Conservation (phyloP, 1,140 invertebrate species). For the Ladona fulva region DNA sequence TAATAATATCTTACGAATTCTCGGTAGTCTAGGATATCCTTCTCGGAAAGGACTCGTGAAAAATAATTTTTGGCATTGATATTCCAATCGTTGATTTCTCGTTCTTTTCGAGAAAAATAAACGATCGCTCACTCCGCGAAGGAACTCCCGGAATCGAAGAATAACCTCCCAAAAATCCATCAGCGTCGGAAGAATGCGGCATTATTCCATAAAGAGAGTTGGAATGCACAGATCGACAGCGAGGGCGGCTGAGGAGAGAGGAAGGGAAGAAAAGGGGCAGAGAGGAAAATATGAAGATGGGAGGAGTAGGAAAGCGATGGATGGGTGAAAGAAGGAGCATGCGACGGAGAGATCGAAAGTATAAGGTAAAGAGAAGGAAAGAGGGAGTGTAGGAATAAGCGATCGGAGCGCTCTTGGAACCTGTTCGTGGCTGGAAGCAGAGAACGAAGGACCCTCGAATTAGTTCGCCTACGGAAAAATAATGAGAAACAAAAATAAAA, state of each 20-base stretch:
- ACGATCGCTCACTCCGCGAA: too few relatives aligned
- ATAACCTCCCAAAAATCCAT: too few relatives aligned
- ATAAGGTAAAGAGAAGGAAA: background rate
- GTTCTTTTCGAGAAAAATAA: too few relatives aligned
- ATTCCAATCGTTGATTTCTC: too few relatives aligned
- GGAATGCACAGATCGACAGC: too few relatives aligned
- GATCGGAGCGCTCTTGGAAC: background rate
- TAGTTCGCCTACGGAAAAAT: constrained; percentile 9
- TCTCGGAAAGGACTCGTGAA: too few relatives aligned
- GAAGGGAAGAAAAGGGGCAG: background rate
- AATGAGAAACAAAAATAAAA: constrained; percentile 11
- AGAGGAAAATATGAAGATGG: background rate
- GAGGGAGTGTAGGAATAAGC: background rate
- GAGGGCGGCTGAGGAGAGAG: background rate
- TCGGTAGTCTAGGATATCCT: too few relatives aligned
- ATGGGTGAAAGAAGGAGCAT: background rate
- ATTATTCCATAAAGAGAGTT: background rate
- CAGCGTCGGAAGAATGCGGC: background rate
- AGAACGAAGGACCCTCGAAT: background rate
- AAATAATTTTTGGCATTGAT: too few relatives aligned
- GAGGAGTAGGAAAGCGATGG: background rate
- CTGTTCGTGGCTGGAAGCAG: background rate
- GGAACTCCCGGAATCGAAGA: too few relatives aligned
- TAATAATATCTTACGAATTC: too few relatives aligned
- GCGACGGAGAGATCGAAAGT: background rate